Evolutionary conservation across 2,797 vertebrate species (phyloP).

Genomic region (Pyrrhura leucotis): DNA sequence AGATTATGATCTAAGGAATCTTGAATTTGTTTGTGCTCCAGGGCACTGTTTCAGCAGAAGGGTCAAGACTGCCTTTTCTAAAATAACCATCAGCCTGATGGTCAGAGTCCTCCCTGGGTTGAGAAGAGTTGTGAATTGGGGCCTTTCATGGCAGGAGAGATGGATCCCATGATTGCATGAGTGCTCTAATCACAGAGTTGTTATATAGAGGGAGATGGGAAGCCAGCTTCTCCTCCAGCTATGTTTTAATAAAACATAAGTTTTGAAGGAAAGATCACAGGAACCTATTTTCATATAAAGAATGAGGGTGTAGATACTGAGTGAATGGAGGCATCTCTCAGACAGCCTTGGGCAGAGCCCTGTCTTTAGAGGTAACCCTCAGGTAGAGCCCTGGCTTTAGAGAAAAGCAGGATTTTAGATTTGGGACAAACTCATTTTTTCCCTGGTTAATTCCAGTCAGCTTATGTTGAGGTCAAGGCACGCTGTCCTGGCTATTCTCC

Average conservation of each 20-base stretch:
- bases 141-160: constrained; percentile 47
- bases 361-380: constrained; percentile 23
- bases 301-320: constrained; percentile 50
- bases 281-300: constrained; percentile 65
- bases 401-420: not conserved
- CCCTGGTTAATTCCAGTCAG: not conserved
- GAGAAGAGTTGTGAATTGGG: constrained; percentile 41
- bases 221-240: constrained; percentile 61
- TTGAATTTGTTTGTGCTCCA: constrained; percentile 48
- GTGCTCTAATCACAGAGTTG: constrained; percentile 50
- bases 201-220: constrained; percentile 39
- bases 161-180: constrained; percentile 48
- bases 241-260: constrained; percentile 71
- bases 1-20: constrained; percentile 65
- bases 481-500: not conserved
- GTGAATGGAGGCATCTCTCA: constrained; percentile 55
- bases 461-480: not conserved
- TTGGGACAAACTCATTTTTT: constrained; percentile 1
- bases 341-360: constrained; percentile 20
- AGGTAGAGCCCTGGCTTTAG: not conserved
- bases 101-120: constrained; percentile 32
- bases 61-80: constrained; percentile 44
- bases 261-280: constrained; percentile 68
- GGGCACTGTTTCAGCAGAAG: constrained; percentile 59
- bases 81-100: constrained; percentile 37